Conservation (phyloP, 2,888 invertebrate genomes). For the Drosophila vallismaia region DNA sequence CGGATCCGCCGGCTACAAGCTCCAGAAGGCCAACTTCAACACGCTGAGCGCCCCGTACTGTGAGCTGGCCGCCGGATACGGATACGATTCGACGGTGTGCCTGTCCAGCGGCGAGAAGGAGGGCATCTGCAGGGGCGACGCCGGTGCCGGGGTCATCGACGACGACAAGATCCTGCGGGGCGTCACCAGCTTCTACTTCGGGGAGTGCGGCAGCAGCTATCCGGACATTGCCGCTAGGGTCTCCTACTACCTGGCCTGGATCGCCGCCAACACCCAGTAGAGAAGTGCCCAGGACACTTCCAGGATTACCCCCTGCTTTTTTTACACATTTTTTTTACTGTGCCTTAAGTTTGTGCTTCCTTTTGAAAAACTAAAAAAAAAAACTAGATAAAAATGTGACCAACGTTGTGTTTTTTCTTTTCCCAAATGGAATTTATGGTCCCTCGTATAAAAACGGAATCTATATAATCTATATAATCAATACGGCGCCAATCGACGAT, state of each 20-base stretch:
- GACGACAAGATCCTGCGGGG: constrained; percentile 68
- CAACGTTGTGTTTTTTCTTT: constrained; percentile 5
- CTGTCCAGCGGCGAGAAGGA: constrained; percentile 64
- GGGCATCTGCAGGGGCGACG: constrained; percentile 81
- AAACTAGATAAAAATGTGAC: not conserved
- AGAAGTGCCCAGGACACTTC: not conserved
- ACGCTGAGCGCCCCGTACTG: constrained; percentile 63
- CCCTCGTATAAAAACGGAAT: constrained; percentile 11
- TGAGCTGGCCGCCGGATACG: constrained; percentile 70
- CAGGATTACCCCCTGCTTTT: constrained; percentile 34
- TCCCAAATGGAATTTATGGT: constrained; percentile 9
- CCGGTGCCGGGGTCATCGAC: constrained; percentile 76
- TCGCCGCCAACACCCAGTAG: constrained; percentile 47
- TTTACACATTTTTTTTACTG: constrained; percentile 63
- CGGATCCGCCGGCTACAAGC: constrained; percentile 64
- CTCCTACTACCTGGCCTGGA: constrained; percentile 74
- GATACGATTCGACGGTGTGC: constrained; percentile 74
- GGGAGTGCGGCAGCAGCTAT: constrained; percentile 75
- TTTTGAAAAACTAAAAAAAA: not conserved
- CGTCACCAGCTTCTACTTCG: constrained; percentile 74
- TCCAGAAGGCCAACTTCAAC: constrained; percentile 72
- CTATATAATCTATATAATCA: not conserved
- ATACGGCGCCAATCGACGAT: not conserved
- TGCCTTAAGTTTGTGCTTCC: constrained; percentile 47
- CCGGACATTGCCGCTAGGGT: constrained; percentile 79